A percentile compares a stretch with the other conserved stretches of the same genome.
Evolutionary conservation across 2,888 invertebrate genomes (phyloP).

Genomic region (Drosophila paracracens): DNA sequence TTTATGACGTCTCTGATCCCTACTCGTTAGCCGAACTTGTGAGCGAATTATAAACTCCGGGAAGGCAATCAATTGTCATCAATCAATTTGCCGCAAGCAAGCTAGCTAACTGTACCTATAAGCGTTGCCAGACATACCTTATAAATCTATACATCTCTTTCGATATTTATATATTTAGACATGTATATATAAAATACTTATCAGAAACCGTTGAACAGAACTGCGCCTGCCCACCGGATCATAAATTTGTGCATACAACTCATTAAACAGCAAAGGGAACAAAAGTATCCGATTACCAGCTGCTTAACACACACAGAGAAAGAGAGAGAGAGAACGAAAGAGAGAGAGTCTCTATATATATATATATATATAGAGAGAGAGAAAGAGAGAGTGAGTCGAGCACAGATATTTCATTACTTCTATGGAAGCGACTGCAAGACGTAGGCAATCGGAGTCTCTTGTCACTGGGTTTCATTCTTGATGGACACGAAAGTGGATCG

Average conservation of each 20-base stretch:
- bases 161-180: not conserved
- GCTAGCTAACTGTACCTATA: constrained; percentile 47
- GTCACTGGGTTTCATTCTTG: constrained; percentile 48
- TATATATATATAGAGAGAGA: not conserved
- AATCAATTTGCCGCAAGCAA: constrained; percentile 53
- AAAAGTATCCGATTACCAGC: constrained; percentile 77
- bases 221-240: constrained; percentile 80
- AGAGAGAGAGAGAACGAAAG: constrained; percentile 6
- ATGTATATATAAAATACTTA: constrained; percentile 10
- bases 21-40: constrained; percentile 71
- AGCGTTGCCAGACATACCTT: constrained; percentile 6
- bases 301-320: constrained; percentile 8
- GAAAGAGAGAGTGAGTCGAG: constrained; percentile 3
- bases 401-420: constrained; percentile 54
- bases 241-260: constrained; percentile 83
- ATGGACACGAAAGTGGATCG: constrained; percentile 79
- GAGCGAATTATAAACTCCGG: constrained; percentile 46
- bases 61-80: constrained; percentile 69
- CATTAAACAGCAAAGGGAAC: constrained; percentile 79
- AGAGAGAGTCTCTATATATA: not conserved
- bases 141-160: constrained; percentile 11
- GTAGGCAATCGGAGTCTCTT: constrained; percentile 11
- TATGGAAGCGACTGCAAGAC: constrained; percentile 49
- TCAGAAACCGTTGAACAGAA: constrained; percentile 71
- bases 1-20: constrained; percentile 63